Evolutionary conservation across 2,888 invertebrate genomes (phyloP).

Genomic region (Ophraella communa): DNA sequence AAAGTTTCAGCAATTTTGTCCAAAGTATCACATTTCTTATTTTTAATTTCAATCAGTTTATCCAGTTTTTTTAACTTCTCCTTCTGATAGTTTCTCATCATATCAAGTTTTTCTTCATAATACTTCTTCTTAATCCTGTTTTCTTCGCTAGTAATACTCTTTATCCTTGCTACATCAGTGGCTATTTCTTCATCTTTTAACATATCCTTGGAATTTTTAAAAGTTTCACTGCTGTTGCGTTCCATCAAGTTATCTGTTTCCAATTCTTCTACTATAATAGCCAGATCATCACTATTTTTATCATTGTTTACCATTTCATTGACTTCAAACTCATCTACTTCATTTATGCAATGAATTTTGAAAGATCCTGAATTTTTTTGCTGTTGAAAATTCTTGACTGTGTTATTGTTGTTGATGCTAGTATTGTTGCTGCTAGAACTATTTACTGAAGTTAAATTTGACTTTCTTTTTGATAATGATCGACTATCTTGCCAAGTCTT

Average conservation of each 20-base stretch:
- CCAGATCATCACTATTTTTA: background rate
- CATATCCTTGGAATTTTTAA: background rate
- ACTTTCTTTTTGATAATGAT: background rate
- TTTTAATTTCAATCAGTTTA: background rate
- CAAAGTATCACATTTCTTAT: background rate
- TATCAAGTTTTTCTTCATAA: constrained; percentile 2
- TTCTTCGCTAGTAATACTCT: background rate
- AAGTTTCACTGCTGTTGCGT: background rate
- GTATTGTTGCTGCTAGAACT: background rate
- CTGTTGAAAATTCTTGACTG: background rate
- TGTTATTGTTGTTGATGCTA: background rate
- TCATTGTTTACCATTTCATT: background rate
- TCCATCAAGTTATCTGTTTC: background rate
- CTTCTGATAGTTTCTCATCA: background rate
- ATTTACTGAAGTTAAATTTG: background rate
- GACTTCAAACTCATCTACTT: background rate
- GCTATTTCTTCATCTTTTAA: background rate
- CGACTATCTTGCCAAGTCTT: constrained; percentile 6
- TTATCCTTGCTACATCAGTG: background rate
- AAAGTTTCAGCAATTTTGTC: background rate
- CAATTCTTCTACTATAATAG: background rate
- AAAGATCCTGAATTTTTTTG: background rate
- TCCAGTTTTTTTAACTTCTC: background rate
- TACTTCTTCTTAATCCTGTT: constrained; percentile 9
- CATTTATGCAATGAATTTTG: constrained; percentile 5